Conservation (phyloP, 2,888 invertebrate species). For the Cantharis nigra region DNA sequence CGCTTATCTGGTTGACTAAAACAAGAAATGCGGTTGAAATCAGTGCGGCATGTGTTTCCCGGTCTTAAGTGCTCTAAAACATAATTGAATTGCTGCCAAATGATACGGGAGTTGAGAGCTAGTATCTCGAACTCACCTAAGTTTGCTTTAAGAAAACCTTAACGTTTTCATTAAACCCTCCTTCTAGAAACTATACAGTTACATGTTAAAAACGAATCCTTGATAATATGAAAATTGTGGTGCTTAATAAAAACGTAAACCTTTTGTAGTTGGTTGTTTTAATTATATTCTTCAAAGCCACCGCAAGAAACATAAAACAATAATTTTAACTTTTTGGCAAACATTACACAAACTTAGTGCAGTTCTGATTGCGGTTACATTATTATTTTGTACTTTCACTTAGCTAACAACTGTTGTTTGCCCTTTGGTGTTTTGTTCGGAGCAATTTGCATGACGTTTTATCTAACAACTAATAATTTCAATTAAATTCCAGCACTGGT, state of each 20-base stretch:
- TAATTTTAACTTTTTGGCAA: background rate
- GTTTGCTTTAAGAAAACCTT: conserved; percentile 12
- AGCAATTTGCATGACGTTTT: background rate
- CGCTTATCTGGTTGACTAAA: conserved; percentile 10
- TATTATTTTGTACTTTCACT: background rate
- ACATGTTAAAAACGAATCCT: background rate
- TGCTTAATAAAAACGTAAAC: background rate
- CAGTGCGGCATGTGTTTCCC: conserved; percentile 19
- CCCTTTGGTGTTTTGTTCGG: background rate
- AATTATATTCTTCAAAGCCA: background rate
- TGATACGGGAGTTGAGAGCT: conserved; percentile 19
- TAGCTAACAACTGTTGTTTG: background rate
- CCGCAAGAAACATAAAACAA: background rate
- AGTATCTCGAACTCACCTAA: conserved; percentile 19
- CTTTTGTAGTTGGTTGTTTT: background rate
- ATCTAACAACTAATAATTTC: background rate
- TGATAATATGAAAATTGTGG: background rate
- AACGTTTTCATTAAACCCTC: conserved; percentile 8
- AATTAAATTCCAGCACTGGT: background rate
- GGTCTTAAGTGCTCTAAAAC: conserved; percentile 22
- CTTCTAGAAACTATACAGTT: background rate
- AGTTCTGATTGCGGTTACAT: background rate
- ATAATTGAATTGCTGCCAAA: conserved; percentile 22
- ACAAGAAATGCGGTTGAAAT: conserved; percentile 18
- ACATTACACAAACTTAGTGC: background rate